phyloP scores from a whole-genome alignment of 2,888 invertebrate species.

The Drosophila helvetica region DNA sequence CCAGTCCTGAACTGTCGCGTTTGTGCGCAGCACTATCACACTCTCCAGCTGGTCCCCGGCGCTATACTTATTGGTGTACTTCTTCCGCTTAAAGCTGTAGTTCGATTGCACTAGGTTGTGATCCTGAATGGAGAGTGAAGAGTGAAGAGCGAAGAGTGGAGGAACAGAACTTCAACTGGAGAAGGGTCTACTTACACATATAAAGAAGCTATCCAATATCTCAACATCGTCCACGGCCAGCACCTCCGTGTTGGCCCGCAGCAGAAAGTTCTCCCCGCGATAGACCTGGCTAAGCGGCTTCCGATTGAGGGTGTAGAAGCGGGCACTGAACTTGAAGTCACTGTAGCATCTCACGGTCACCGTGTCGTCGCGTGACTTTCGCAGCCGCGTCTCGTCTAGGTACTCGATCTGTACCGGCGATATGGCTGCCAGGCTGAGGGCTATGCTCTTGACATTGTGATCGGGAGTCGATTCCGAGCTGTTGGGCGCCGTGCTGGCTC shows the following conservation, averaged over 20 bases:
- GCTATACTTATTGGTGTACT: conserved; percentile 77
- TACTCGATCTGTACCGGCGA: conserved; percentile 82
- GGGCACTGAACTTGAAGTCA: conserved; percentile 82
- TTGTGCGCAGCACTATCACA: conserved; percentile 82
- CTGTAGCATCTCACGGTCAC: conserved; percentile 78
- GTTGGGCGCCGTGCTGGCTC: conserved; percentile 53
- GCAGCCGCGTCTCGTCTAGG: conserved; percentile 79
- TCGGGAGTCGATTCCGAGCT: conserved; percentile 81
- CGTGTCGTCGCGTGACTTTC: conserved; percentile 82
- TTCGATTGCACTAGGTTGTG: conserved; percentile 83
- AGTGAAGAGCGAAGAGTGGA: not conserved
- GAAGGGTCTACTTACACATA: conserved; percentile 81
- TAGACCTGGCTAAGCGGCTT: conserved; percentile 81
- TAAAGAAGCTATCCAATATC: conserved; percentile 83
- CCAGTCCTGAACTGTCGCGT: conserved; percentile 81
- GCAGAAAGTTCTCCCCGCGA: conserved; percentile 83
- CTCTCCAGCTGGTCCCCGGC: conserved; percentile 82
- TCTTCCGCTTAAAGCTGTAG: conserved; percentile 83
- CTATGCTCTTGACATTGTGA: conserved; percentile 58
- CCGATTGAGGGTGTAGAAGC: conserved; percentile 82
- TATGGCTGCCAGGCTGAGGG: conserved; percentile 56
- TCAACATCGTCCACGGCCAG: conserved; percentile 81
- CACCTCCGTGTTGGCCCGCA: conserved; percentile 82
- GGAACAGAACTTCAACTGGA: too few relatives aligned
- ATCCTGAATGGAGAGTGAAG: conserved; percentile 69